Base-by-base conservation (phyloP, 2,113 vertebrate species). In the Polyodon spathula region DNA sequence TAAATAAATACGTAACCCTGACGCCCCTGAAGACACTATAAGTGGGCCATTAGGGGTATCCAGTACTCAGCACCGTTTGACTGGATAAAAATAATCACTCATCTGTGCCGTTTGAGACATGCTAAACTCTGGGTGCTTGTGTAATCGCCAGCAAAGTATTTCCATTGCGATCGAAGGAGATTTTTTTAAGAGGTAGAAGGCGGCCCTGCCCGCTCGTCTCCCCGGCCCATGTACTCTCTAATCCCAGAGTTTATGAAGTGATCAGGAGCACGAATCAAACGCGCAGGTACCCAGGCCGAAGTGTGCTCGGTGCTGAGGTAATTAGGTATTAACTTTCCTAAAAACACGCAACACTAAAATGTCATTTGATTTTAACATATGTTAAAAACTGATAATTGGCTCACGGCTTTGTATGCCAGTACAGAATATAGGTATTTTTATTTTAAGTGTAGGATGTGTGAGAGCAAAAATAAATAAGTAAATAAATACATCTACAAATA, bases 161-260 rank as follows among this genome's bases (percentile, higher is more conserved):
- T 84, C 75, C 68, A 83, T 87, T 85, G 84, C 73, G 75, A 73
- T 82, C 48, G 74, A 85, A 82, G 79, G 71, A 89, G 84, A 87
- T 88, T 88, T 76, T 86, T 88, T 86, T 46, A 60, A 72, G 76
- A 80, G 74, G 72, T 75, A 48, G n/a, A 66, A 46, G 27, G 68
- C 55, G 43, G 58, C 58, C 61, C 57, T 62, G 54, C 15, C 37
- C 16, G 48, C 66, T 60, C 40, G 54, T 52, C 48, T 62, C 48
- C 54, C 39, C 48, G 14, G 15, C 8, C 11, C 43, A 42, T 56
- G 12, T 56, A n/a, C 66, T 58, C 16, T 48, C 4, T 70, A 70
- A 70, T 68, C 71, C 64, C 61, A 54, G 40, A 64, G 59, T 62
- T 66, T 61, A 60, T 44, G 43, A 44, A 44, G n/a, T n/a, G n/a